Base-by-base conservation (phyloP, 2,113 vertebrate genomes). In the Thunnus maccoyii region DNA sequence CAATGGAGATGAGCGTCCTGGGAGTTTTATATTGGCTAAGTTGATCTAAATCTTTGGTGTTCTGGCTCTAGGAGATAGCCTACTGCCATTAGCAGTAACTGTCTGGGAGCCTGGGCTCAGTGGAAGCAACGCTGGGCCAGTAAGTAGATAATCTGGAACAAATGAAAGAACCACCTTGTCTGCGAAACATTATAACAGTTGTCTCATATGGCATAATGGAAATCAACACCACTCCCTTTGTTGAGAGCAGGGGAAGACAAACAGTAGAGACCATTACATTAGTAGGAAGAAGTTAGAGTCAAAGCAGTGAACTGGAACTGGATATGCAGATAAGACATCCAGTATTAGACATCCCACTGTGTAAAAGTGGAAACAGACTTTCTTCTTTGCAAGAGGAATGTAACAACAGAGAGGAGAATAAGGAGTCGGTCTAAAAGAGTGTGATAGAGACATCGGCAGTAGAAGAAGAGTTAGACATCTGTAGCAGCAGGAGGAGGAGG, bases 361-460 rank as follows among this genome's bases (percentile, higher is more conserved):
- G 82, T 27, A 50, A 72, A 85, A 89, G 76, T 86, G 72, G 82
- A 89, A 89, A 89, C 83, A 88, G 89, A 86, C 80, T 78, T 68
- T 80, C 25, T 8, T 57, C 50, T 52, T 44, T 48, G 48, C 50
- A 44, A 27, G 55, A 84, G 57, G 77, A 88, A 81, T 85, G 75
- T 72, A 76, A 54, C 44, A 86, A 81, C 62, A 83, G 48, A 73
- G 54, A 17, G 41, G 20, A 27, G 61, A 60, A 55, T 1, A 13
- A 41, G 15, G 56, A 63, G 32, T 14, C 3, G 41, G 63, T 32
- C n/a, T 44, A 46, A 48, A 63, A 46, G 74, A 84, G 64, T 16
- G 17, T 63, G 81, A 91, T 90, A 52, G 72, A 90, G 87, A 90
- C 63, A 68, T 85, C 52, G 63, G 50, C 62, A 74, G 79, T 5